phyloP scores from a whole-genome alignment of 2,113 vertebrate genomes.

The Butastur rufipennis region DNA sequence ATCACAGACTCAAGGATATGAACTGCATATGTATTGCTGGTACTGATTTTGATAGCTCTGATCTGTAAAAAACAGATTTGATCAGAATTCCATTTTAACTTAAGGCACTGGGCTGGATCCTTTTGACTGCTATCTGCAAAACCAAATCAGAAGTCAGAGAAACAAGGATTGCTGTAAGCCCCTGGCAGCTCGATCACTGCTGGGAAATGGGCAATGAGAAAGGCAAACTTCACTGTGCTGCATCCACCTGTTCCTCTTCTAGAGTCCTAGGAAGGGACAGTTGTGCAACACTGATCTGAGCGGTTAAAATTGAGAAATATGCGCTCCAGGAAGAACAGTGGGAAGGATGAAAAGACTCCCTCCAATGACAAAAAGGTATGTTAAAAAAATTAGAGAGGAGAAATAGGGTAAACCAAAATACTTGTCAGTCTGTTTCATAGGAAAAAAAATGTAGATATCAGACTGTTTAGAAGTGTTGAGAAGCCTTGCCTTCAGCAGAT shows the following conservation, averaged over 20 bases:
- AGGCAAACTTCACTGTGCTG: background rate
- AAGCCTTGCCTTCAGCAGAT: background rate
- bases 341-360: background rate
- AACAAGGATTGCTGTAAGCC: background rate
- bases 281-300: background rate
- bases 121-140: background rate
- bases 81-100: background rate
- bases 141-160: rapidly evolving
- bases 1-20: background rate
- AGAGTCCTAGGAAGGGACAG: background rate
- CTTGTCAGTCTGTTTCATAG: background rate
- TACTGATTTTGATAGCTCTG: background rate
- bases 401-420: background rate
- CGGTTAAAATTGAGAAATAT: background rate
- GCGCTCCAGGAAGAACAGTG: background rate
- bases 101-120: background rate
- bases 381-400: background rate
- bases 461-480: background rate
- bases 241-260: background rate
- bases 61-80: background rate
- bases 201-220: background rate
- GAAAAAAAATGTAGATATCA: background rate
- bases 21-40: rapidly evolving
- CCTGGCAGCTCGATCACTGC: background rate
- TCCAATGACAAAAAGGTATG: background rate